Evolutionary conservation across 2,797 vertebrate genomes (phyloP).

Genomic region (Halcyon leucocephala): DNA sequence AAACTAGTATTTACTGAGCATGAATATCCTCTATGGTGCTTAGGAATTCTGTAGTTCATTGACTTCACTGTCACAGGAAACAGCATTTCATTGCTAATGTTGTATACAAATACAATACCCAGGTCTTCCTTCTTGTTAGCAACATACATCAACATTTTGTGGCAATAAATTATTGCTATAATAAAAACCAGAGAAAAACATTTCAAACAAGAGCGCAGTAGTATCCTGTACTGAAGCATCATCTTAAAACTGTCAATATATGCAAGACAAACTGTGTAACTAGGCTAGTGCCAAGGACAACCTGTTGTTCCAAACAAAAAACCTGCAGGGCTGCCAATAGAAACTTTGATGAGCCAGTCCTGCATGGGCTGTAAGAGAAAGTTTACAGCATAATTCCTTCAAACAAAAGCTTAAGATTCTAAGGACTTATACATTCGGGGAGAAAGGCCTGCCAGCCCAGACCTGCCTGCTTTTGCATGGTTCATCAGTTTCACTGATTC

Average conservation of each 20-base stretch:
- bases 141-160: background rate
- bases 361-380: background rate
- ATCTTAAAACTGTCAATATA: background rate
- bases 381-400: background rate
- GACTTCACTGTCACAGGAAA: background rate
- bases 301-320: background rate
- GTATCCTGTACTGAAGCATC: background rate
- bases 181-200: background rate
- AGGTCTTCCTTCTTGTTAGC: background rate
- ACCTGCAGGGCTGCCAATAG: background rate
- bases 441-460: background rate
- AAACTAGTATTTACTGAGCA: constrained; percentile 13
- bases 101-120: background rate
- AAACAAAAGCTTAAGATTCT: background rate
- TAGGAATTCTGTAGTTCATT: background rate
- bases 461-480: background rate
- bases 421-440: background rate
- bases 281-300: background rate
- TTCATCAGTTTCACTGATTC: background rate
- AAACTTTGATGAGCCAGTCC: background rate
- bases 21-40: constrained; percentile 12
- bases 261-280: background rate
- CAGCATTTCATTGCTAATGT: background rate
- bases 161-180: background rate
- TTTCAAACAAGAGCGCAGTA: background rate